phyloP scores from a whole-genome alignment of 2,113 vertebrate species.

The Ibidorhyncha struthersii region DNA sequence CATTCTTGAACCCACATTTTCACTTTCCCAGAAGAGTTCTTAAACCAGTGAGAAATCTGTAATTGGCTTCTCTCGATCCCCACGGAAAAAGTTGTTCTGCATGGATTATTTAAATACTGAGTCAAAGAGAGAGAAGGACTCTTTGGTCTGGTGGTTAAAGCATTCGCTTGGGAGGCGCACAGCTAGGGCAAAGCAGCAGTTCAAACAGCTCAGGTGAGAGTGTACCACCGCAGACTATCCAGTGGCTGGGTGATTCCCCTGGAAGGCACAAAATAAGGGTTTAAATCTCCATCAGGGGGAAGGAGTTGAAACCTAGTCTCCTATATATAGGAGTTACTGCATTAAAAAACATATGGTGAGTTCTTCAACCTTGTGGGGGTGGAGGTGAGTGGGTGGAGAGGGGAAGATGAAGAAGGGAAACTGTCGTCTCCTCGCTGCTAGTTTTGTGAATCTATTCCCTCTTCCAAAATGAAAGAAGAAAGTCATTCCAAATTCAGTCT shows the following conservation, averaged over 20 bases:
- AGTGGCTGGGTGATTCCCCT: neutral
- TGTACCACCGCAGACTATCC: neutral
- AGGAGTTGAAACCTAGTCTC: neutral
- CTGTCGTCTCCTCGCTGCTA: neutral
- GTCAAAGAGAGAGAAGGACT: constrained; percentile 31
- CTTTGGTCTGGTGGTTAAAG: constrained; percentile 35
- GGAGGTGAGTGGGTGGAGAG: neutral
- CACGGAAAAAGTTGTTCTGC: constrained; percentile 48
- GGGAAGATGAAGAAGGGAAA: neutral
- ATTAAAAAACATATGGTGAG: neutral
- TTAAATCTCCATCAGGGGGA: neutral
- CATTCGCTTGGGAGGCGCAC: neutral
- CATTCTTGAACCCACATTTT: constrained; percentile 36
- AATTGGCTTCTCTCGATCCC: constrained; percentile 14
- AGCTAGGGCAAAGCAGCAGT: neutral
- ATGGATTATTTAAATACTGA: constrained; percentile 59
- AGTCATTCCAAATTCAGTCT: neutral
- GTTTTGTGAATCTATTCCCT: neutral
- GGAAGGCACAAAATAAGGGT: neutral
- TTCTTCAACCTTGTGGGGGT: neutral
- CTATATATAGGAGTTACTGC: neutral
- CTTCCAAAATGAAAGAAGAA: neutral
- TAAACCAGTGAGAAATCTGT: constrained; percentile 38
- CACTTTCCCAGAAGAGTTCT: constrained; percentile 38
- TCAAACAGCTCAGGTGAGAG: constrained; percentile 9